Conservation (phyloP, 2,113 vertebrate species). For the Panthera uncia region DNA sequence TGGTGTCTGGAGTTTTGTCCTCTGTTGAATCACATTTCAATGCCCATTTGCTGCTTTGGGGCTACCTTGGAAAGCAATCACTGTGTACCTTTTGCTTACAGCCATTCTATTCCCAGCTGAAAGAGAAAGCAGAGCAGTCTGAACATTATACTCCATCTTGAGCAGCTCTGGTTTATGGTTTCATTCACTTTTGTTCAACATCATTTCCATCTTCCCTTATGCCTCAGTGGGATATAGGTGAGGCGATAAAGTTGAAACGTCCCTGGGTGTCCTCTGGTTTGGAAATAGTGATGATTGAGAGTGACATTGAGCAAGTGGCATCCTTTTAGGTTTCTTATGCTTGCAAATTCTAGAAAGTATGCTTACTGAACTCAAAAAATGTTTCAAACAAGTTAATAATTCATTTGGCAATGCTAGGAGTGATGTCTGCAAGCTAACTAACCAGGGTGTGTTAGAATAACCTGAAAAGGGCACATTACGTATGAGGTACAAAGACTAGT, state of each 20-base stretch:
- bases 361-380: background rate
- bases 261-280: background rate
- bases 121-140: background rate
- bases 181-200: conserved; percentile 42
- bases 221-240: background rate
- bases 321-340: conserved; percentile 16
- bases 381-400: background rate
- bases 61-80: conserved; percentile 46
- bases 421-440: background rate
- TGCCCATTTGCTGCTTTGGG: background rate
- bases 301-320: background rate
- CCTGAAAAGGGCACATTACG: background rate
- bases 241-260: background rate
- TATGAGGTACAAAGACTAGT: background rate
- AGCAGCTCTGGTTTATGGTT: conserved; percentile 40
- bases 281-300: background rate
- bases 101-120: conserved; percentile 20
- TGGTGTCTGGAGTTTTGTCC: background rate
- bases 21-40: background rate
- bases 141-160: conserved; percentile 29
- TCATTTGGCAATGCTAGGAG: background rate
- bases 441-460: background rate
- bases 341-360: background rate
- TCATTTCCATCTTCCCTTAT: conserved; percentile 27
- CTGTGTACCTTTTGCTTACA: conserved; percentile 21